phyloP scores from a whole-genome alignment of 2,797 vertebrate genomes.

The Enteromius afrohamiltoni region DNA sequence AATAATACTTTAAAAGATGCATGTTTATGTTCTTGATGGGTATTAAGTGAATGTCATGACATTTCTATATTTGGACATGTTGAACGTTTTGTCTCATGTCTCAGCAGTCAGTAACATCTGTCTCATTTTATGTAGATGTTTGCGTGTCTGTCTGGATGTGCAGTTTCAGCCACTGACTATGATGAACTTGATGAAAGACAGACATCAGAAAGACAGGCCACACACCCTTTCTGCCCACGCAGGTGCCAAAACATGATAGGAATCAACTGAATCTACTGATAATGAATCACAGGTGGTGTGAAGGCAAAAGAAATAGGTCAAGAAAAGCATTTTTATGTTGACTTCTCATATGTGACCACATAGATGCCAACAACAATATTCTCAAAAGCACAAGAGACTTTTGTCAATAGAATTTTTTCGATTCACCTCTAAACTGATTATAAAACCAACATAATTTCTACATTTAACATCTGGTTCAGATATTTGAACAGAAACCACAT shows the following conservation, averaged over 20 bases:
- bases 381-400: background rate
- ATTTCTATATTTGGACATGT: background rate
- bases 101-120: background rate
- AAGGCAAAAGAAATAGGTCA: constrained; percentile 11
- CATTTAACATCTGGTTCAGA: constrained; percentile 48
- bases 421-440: constrained; percentile 39
- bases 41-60: background rate
- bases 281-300: background rate
- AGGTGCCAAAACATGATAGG: constrained; percentile 13
- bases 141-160: background rate
- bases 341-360: background rate
- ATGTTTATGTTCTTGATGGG: background rate
- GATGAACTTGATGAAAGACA: background rate
- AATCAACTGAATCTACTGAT: constrained; percentile 28
- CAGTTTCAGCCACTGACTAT: background rate
- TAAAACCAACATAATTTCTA: constrained; percentile 33
- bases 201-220: constrained; percentile 11
- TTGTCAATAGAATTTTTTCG: constrained; percentile 18
- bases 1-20: background rate
- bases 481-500: constrained; percentile 10
- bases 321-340: constrained; percentile 6
- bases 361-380: background rate
- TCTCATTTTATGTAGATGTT: background rate
- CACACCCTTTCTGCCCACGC: constrained; percentile 10
- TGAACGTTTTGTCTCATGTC: background rate